These are phyloP conservation scores for Lysandra bellargus DNA, from an alignment of 2,888 invertebrate species.

Conservation along the genomic window DNA sequence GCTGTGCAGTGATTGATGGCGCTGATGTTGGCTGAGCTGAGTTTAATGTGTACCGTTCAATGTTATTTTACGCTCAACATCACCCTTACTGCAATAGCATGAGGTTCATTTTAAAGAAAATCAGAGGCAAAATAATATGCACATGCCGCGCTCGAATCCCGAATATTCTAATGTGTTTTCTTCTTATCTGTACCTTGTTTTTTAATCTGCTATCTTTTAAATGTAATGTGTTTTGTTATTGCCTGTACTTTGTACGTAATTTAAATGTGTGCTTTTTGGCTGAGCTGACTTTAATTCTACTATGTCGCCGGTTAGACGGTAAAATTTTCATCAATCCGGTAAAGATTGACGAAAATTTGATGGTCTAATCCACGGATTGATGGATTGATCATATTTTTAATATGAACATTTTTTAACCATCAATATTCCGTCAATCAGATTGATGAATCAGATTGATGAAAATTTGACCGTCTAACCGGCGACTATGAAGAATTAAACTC, in stretches of 20 bases:
- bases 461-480: too few species aligned
- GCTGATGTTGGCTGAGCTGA: conserved; percentile 36
- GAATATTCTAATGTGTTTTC: conserved; percentile 19
- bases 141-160: not conserved
- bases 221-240: not conserved
- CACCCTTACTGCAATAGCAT: not conserved
- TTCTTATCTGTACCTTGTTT: conserved; percentile 1
- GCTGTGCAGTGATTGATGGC: conserved; percentile 36
- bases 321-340: too few species aligned
- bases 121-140: not conserved
- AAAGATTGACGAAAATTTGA: too few species aligned
- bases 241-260: not conserved
- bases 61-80: not conserved
- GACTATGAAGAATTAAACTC: too few species aligned
- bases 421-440: too few species aligned
- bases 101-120: not conserved
- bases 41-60: conserved; percentile 30
- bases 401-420: too few species aligned
- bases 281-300: too few species aligned
- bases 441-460: too few species aligned
- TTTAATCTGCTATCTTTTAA: not conserved
- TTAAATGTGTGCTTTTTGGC: not conserved
- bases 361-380: too few species aligned
- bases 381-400: too few species aligned
- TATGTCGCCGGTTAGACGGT: too few species aligned